Evolutionary conservation across 2,797 vertebrate species (phyloP).

Genomic region (Scolopax bukidnonensis): DNA sequence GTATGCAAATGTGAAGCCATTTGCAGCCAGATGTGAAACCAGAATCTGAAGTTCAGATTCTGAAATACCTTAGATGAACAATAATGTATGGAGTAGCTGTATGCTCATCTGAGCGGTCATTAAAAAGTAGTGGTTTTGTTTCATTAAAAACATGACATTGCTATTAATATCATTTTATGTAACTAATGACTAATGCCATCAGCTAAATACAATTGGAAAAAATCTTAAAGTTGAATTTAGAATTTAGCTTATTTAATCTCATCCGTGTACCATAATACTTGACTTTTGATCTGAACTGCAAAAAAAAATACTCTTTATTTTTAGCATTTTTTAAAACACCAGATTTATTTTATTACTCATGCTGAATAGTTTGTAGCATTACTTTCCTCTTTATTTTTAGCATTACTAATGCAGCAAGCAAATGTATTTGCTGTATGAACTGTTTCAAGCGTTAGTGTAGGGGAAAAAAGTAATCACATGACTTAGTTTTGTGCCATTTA

Average conservation of each 20-base stretch:
- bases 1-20: background rate
- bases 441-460: background rate
- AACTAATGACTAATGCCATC: background rate
- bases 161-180: background rate
- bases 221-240: background rate
- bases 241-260: background rate
- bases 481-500: background rate
- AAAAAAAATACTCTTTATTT: background rate
- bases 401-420: background rate
- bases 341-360: background rate
- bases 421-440: background rate
- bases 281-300: background rate
- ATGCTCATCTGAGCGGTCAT: background rate
- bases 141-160: background rate
- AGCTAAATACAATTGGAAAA: background rate
- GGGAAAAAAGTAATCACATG: fast-evolving
- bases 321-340: background rate
- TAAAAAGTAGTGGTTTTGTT: background rate
- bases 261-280: background rate
- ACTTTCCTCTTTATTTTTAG: background rate
- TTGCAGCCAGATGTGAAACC: no score
- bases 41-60: background rate
- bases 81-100: background rate
- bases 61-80: background rate
- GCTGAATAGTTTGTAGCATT: background rate